phyloP scores from a whole-genome alignment of 2,888 invertebrate genomes.

The Eupsilia transversa region DNA sequence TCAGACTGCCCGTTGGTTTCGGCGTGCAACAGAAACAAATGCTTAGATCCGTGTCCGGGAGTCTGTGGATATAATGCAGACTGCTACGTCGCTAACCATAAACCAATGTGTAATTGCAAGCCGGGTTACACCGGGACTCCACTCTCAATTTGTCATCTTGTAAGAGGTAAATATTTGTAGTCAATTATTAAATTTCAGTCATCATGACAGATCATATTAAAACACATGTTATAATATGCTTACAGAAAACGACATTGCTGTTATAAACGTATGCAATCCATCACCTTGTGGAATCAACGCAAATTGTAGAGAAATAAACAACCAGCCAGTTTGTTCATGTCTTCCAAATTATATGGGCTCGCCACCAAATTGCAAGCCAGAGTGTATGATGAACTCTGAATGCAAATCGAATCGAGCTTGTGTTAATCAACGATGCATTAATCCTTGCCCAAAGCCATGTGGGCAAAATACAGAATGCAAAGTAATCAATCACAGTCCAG shows the following conservation, averaged over 20 bases:
- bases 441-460: conserved; percentile 93
- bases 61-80: conserved; percentile 93
- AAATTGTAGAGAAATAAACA: conserved; percentile 93
- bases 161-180: conserved; percentile 78
- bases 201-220: conserved; percentile 7
- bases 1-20: conserved; percentile 92
- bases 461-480: conserved; percentile 92
- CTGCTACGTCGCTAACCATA: conserved; percentile 92
- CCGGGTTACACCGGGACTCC: conserved; percentile 93
- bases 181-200: conserved; percentile 8
- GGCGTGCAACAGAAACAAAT: conserved; percentile 92
- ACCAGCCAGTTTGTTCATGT: conserved; percentile 94
- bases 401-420: conserved; percentile 92
- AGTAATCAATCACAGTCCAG: conserved; percentile 93
- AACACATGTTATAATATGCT: conserved; percentile 41
- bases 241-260: conserved; percentile 80
- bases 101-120: conserved; percentile 92
- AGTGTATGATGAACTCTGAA: conserved; percentile 92
- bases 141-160: conserved; percentile 87
- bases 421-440: conserved; percentile 92
- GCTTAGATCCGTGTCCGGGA: conserved; percentile 93
- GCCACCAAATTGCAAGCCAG: conserved; percentile 92
- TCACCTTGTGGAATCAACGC: conserved; percentile 94
- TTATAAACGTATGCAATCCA: conserved; percentile 92
- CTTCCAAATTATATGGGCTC: conserved; percentile 92